Percentiles rank a stretch among this genome's conserved stretches.
Evolutionary conservation across 1,140 invertebrate genomes (phyloP).

Genomic region (Drosophila virilis): DNA sequence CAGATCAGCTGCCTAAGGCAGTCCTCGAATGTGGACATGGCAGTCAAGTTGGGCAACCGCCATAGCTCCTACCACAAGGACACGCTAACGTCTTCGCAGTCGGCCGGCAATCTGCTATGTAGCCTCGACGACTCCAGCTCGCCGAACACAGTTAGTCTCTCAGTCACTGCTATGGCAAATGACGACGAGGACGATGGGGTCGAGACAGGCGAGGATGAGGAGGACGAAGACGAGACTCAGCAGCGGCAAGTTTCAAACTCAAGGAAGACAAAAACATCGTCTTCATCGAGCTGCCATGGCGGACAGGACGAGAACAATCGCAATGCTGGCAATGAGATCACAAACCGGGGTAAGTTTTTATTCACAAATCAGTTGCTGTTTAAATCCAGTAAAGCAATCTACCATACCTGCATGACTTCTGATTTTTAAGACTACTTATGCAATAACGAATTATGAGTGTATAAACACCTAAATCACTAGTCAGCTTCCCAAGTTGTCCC

Average conservation of each 20-base stretch:
- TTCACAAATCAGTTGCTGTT: too few species aligned
- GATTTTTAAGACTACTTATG: too few species aligned
- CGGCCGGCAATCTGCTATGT: conserved; percentile 63
- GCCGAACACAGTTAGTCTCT: conserved; percentile 36
- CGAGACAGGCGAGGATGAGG: conserved; percentile 75
- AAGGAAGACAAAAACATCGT: conserved; percentile 49
- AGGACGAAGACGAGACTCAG: conserved; percentile 54
- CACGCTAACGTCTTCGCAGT: conserved; percentile 78
- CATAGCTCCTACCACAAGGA: conserved; percentile 84
- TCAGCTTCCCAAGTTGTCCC: not conserved
- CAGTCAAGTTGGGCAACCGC: conserved; percentile 75
- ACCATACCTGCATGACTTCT: too few species aligned
- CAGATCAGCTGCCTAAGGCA: conserved; percentile 84
- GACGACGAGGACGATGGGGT: conserved; percentile 76
- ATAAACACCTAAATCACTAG: not conserved
- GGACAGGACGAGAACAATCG: conserved; percentile 83
- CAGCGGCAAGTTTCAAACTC: conserved; percentile 28
- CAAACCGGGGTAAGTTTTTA: conserved; percentile 67
- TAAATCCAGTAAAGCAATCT: too few species aligned
- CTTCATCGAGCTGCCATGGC: conserved; percentile 39
- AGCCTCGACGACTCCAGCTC: conserved; percentile 53
- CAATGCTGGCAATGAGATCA: conserved; percentile 81
- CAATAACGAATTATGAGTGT: too few species aligned
- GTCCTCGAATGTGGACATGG: conserved; percentile 55
- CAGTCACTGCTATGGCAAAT: conserved; percentile 36